Evolutionary conservation across 1,140 invertebrate species (phyloP), one percentile per base, ranked within the genome.

Genomic region (Drosophila sturtevanti): DNA sequence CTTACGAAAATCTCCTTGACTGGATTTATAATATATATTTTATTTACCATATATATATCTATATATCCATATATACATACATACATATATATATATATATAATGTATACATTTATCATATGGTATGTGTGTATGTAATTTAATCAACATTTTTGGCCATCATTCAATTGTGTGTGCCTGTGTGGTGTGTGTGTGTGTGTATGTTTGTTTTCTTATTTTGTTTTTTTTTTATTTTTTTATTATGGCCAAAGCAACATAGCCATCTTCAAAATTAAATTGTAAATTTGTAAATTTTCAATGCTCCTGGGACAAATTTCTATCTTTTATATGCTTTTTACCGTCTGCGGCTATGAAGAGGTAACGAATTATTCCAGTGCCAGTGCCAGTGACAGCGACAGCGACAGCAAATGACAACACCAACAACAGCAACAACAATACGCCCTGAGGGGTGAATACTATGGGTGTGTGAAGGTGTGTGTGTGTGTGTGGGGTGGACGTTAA

Each of bases 261-360:
- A 86, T 81, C 74, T 86, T 71, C 71, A 78, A 79, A 86, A 86
- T 86, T 68, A 86, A 86, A 86, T 86, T 86, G 81, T 86, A 86
- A 86, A 86, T 86, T 86, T 69, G 81, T 86, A 86, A 86, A 86
- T 86, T 86, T 69, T 75, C 58, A 78, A 86, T 67, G 78, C 81
- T 86, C 81, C 58, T 78, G 81, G 81, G 81, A 86, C 74, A 78
- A 86, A 86, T 86, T 86, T 81, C 65, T 81, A 77, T 77, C 81
- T 86, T 86, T 85, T 85, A 80, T 85, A 79, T 80, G 72, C 63
- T 67, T 68, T 48, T 65, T 56, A 11, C 60, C 37, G 77, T 85
- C 81, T 85, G 81, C 72, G 72, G 74, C 78, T 56, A 77, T 52
- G 63, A 75, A 68, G 63, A 77, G 68, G 62, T 84, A 76, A 84